Evolutionary conservation across 2,888 invertebrate species (phyloP).

Genomic region (Hypercompe scribonia): DNA sequence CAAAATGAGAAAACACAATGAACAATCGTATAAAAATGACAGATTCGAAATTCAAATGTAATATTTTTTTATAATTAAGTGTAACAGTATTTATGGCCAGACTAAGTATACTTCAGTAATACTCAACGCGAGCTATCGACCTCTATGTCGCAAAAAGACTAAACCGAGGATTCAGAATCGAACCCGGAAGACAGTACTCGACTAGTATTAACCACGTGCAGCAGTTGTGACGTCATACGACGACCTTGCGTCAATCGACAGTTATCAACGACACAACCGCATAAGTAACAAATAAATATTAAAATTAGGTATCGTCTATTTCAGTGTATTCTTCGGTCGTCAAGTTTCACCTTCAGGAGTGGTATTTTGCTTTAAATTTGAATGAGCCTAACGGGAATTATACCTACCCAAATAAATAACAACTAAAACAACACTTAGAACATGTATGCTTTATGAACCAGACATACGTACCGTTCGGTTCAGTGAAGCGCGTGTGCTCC

Average conservation of each 20-base stretch:
- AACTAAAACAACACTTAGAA: too few relatives aligned
- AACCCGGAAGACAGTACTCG: neutral
- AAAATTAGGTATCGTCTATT: neutral
- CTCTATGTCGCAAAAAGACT: neutral
- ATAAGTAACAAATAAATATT: neutral
- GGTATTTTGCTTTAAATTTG: neutral
- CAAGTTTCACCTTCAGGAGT: neutral
- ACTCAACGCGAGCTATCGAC: neutral
- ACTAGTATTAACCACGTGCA: neutral
- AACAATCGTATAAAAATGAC: too few relatives aligned
- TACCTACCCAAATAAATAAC: too few relatives aligned
- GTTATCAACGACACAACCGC: neutral
- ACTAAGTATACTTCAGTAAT: too few relatives aligned
- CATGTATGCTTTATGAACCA: neutral
- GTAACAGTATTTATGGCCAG: too few relatives aligned
- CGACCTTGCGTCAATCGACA: neutral
- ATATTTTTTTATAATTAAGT: too few relatives aligned
- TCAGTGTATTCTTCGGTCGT: neutral
- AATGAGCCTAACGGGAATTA: too few relatives aligned
- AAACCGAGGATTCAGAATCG: neutral
- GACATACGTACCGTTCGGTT: constrained; percentile 17
- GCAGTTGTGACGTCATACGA: neutral
- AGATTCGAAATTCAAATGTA: too few relatives aligned
- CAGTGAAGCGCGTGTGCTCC: constrained; percentile 9
- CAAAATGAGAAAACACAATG: too few relatives aligned